Conservation (phyloP, 2,113 vertebrate genomes). For the Mirounga angustirostris region DNA sequence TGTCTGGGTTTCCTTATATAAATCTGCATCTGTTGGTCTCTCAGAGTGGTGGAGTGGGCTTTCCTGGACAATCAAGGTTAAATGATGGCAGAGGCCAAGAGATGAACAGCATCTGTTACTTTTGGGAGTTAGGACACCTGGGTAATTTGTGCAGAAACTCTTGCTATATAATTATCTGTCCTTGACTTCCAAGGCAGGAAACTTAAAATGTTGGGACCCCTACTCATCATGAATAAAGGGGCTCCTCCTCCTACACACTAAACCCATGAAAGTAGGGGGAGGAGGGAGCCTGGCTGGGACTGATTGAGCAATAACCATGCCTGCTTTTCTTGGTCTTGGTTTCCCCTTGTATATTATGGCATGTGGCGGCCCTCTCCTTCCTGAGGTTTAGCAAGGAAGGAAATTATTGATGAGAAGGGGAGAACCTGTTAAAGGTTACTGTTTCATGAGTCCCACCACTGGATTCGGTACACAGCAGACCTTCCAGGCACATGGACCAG, state of each 20-base stretch:
- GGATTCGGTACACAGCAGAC: not conserved
- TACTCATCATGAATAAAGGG: slow-evolving; percentile 30
- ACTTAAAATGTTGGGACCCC: slow-evolving; percentile 27
- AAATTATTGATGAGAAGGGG: not conserved
- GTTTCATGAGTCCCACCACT: not conserved
- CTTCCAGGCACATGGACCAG: not conserved
- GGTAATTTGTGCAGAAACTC: slow-evolving; percentile 43
- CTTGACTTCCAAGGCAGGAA: slow-evolving; percentile 52
- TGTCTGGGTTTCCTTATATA: not conserved
- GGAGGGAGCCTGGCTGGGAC: not conserved
- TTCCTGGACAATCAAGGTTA: not conserved
- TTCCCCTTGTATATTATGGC: not conserved
- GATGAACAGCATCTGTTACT: not conserved
- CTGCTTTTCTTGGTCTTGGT: not conserved
- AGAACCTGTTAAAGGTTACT: not conserved
- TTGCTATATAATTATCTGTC: slow-evolving; percentile 39
- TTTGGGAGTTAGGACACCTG: slow-evolving; percentile 35
- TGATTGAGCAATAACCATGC: not conserved
- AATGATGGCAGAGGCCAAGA: not conserved
- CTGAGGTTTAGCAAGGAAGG: not conserved
- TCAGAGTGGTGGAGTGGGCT: not conserved
- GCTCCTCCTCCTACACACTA: not conserved
- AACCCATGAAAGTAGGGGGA: not conserved
- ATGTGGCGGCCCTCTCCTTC: not conserved
- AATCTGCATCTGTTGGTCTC: not conserved